These are phyloP conservation scores for Cataglyphis livida DNA, from an alignment of 2,888 invertebrate genomes.

Conservation along the genomic window DNA sequence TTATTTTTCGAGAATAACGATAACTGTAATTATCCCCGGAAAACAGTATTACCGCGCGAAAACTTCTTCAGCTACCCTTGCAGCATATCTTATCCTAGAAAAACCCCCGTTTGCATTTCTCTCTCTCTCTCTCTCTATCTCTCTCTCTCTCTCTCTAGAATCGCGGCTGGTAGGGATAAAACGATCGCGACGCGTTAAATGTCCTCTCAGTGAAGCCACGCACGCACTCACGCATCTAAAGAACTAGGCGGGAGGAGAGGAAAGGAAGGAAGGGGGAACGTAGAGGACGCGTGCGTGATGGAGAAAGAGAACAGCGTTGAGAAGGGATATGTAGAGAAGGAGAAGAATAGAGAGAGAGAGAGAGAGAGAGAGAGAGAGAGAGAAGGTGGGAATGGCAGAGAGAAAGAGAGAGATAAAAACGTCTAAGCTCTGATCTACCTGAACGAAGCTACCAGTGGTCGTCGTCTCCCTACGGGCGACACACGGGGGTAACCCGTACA, in stretches of 20 bases:
- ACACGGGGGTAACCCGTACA: slow-evolving; percentile 67
- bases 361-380: not conserved
- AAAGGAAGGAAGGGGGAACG: slow-evolving; percentile 34
- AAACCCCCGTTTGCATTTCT: slow-evolving; percentile 41
- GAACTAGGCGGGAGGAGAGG: slow-evolving; percentile 59
- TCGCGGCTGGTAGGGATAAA: slow-evolving; percentile 57
- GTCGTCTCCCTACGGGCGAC: slow-evolving; percentile 63
- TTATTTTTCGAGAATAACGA: slow-evolving; percentile 53
- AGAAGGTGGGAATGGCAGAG: not conserved
- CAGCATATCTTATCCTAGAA: slow-evolving; percentile 15
- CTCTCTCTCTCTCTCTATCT: not conserved
- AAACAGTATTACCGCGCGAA: slow-evolving; percentile 43
- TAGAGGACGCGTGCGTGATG: slow-evolving; percentile 11
- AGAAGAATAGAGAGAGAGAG: slow-evolving; percentile 9
- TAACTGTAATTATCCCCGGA: slow-evolving; percentile 59
- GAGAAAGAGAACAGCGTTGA: slow-evolving; percentile 27
- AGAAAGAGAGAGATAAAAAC: slow-evolving; percentile 28
- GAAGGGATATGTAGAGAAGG: slow-evolving; percentile 33
- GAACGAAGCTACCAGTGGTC: slow-evolving; percentile 69
- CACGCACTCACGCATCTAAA: slow-evolving; percentile 70
- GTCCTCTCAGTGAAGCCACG: slow-evolving; percentile 66
- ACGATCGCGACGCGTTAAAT: slow-evolving; percentile 71
- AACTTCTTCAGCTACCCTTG: slow-evolving; percentile 51
- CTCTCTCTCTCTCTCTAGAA: not conserved
- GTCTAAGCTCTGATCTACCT: slow-evolving; percentile 42